Conservation (phyloP, 1,140 invertebrate species). For the Melanaphis sacchari region DNA sequence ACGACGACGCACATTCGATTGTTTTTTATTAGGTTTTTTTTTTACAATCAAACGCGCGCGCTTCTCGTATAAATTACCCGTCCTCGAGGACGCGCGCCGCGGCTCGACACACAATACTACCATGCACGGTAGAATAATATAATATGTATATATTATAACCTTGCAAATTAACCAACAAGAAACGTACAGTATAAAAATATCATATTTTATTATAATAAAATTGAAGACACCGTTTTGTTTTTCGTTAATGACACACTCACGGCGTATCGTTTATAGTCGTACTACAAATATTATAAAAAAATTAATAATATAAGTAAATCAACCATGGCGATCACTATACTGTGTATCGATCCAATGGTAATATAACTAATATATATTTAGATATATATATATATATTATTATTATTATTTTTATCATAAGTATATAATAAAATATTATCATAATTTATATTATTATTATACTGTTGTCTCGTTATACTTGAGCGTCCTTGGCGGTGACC, state of each 20-base stretch:
- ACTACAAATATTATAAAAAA: too few relatives aligned
- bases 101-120: background rate
- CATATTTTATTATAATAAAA: background rate
- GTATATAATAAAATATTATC: too few relatives aligned
- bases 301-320: background rate
- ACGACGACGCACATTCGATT: background rate
- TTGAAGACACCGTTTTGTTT: background rate
- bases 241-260: background rate
- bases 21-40: constrained; percentile 2
- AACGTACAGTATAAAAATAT: background rate
- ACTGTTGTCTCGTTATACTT: background rate
- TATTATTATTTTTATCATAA: too few relatives aligned
- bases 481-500: background rate
- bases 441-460: background rate
- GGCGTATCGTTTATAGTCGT: too few relatives aligned
- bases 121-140: background rate
- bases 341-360: too few relatives aligned
- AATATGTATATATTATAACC: background rate
- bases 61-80: constrained; percentile 3
- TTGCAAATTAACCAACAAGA: background rate
- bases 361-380: too few relatives aligned
- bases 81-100: background rate
- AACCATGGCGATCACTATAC: too few relatives aligned
- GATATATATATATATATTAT: too few relatives aligned
- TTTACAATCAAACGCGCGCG: background rate